phyloP scores from a whole-genome alignment of 2,113 vertebrate genomes.

The Dascyllus trimaculatus region DNA sequence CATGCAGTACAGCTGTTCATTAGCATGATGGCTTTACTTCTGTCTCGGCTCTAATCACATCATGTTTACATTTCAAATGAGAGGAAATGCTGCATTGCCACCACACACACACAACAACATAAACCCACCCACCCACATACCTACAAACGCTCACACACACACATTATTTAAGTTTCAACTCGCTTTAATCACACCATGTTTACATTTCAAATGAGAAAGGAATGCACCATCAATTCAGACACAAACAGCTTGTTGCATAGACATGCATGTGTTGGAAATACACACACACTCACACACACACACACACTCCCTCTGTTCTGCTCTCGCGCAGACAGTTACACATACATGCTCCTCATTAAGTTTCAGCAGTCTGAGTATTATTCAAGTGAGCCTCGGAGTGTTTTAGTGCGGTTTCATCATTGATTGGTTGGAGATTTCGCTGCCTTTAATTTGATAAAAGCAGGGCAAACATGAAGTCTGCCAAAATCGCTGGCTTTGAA shows the following conservation, averaged over 20 bases:
- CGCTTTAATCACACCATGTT: conserved; percentile 62
- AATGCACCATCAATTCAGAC: conserved; percentile 17
- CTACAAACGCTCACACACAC: not conserved
- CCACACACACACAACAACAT: conserved; percentile 18
- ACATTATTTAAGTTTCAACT: conserved; percentile 51
- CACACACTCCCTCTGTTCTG: not conserved
- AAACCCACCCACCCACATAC: not conserved
- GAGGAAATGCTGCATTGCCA: conserved; percentile 48
- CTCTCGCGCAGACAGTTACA: not conserved
- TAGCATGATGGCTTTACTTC: conserved; percentile 76
- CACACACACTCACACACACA: conserved; percentile 24
- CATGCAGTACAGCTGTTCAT: conserved; percentile 77
- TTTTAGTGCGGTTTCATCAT: conserved; percentile 62
- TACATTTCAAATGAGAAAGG: conserved; percentile 64
- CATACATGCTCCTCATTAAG: conserved; percentile 46
- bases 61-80: conserved; percentile 80
- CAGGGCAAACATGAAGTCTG: conserved; percentile 40
- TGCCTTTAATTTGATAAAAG: conserved; percentile 66
- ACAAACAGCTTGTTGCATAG: not conserved
- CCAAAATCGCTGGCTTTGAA: conserved; percentile 54
- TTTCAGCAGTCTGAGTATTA: conserved; percentile 42
- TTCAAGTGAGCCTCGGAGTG: conserved; percentile 54
- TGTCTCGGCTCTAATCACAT: conserved; percentile 74
- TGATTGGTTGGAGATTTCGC: conserved; percentile 62
- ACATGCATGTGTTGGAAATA: not conserved